A percentile compares a stretch with the other conserved stretches of the same genome.
These are phyloP conservation scores for Diarsia mendica DNA, from an alignment of 2,888 invertebrate genomes.

Conservation along the genomic window DNA sequence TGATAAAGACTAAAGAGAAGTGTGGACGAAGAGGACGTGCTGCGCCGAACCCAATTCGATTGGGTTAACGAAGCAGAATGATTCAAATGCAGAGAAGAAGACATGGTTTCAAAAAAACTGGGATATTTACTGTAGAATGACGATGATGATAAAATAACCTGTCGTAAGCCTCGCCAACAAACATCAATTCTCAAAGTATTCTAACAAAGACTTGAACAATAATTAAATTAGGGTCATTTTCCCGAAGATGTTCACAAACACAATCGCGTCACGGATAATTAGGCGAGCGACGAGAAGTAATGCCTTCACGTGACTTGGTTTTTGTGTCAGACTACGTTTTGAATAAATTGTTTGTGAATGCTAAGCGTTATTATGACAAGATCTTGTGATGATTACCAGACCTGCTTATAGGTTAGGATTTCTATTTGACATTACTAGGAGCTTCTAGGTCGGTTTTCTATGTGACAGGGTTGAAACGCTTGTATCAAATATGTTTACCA, in stretches of 20 bases:
- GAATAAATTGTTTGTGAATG: constrained; percentile 22
- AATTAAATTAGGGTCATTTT: constrained; percentile 29
- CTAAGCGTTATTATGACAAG: not conserved
- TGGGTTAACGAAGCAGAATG: not conserved
- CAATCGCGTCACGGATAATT: constrained; percentile 43
- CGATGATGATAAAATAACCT: too few species aligned
- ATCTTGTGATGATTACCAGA: not conserved
- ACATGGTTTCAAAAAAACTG: not conserved
- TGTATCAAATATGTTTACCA: not conserved
- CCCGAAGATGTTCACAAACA: constrained; percentile 18
- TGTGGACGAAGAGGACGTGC: not conserved
- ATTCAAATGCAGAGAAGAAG: not conserved
- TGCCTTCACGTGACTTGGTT: constrained; percentile 34
- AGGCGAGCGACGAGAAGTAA: constrained; percentile 22
- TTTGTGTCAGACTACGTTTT: constrained; percentile 17
- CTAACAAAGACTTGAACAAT: not conserved
- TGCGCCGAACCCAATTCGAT: not conserved
- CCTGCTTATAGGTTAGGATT: too few species aligned
- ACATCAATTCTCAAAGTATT: not conserved
- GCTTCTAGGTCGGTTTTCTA: too few species aligned
- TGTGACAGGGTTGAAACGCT: not conserved
- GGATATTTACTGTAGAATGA: not conserved
- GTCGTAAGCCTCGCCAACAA: not conserved
- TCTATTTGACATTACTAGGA: not conserved
- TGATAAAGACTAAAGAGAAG: not conserved